These are phyloP conservation scores for Squalus acanthias DNA, from an alignment of 2,797 vertebrate genomes.

Conservation along the genomic window DNA sequence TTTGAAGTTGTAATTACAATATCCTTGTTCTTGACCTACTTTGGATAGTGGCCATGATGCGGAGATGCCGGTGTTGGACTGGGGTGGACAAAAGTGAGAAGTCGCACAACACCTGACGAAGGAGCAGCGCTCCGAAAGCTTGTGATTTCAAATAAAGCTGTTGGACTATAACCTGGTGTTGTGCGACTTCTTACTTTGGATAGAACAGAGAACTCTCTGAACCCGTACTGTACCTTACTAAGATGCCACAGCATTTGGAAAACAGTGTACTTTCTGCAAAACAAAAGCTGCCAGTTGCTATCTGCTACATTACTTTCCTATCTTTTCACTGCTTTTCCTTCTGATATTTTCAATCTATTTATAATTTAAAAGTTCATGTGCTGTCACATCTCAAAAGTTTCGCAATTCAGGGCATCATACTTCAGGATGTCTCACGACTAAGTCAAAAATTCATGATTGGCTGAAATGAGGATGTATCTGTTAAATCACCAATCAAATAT, in stretches of 20 bases:
- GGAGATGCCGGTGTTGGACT: too few species aligned
- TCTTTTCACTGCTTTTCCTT: neutral
- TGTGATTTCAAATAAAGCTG: too few species aligned
- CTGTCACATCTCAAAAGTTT: neutral
- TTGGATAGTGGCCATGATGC: too few species aligned
- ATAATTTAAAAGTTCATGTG: neutral
- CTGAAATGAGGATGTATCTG: neutral
- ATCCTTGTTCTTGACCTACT: neutral
- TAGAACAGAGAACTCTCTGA: neutral
- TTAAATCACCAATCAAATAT: neutral
- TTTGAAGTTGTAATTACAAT: neutral
- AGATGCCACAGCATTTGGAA: neutral
- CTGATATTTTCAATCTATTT: neutral
- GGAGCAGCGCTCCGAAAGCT: too few species aligned
- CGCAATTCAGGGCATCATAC: neutral
- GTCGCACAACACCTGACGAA: too few species aligned
- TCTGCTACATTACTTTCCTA: neutral
- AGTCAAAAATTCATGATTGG: neutral
- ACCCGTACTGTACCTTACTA: neutral
- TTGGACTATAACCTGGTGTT: too few species aligned
- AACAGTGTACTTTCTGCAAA: neutral
- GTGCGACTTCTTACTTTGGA: neutral
- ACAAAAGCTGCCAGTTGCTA: neutral
- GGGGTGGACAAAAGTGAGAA: too few species aligned
- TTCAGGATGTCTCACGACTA: neutral